Evolutionary conservation across 2,113 vertebrate genomes (phyloP).

Genomic region (Neodon shergylaensis): DNA sequence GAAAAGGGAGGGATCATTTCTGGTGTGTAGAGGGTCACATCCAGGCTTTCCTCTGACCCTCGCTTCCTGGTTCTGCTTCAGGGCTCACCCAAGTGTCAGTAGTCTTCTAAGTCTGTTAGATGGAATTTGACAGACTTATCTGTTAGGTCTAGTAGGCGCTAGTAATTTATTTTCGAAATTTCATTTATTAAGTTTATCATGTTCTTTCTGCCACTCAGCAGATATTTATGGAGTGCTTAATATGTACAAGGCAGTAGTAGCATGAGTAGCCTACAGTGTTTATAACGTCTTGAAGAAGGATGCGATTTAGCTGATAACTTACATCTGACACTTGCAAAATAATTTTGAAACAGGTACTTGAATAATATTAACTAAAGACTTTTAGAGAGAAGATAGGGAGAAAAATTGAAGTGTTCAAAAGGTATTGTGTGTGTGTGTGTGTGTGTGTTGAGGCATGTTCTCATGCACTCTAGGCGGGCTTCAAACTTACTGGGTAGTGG

Average conservation of each 20-base stretch:
- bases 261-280: not conserved
- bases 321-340: not conserved
- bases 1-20: not conserved
- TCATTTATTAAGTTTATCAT: constrained; percentile 12
- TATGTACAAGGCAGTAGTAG: not conserved
- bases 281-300: not conserved
- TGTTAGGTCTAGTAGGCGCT: not conserved
- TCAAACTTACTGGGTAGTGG: not conserved
- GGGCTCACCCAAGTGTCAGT: not conserved
- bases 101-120: not conserved
- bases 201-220: constrained; percentile 30
- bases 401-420: not conserved
- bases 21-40: not conserved
- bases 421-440: too few species aligned
- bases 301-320: constrained; percentile 5
- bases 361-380: constrained; percentile 7
- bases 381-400: not conserved
- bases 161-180: constrained; percentile 6
- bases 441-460: not conserved
- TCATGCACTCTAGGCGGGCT: not conserved
- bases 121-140: not conserved
- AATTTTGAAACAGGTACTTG: not conserved
- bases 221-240: not conserved
- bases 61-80: not conserved
- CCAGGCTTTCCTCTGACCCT: not conserved